Base-by-base conservation (phyloP, 1,140 invertebrate species). In the Oryctes rhinoceros region DNA sequence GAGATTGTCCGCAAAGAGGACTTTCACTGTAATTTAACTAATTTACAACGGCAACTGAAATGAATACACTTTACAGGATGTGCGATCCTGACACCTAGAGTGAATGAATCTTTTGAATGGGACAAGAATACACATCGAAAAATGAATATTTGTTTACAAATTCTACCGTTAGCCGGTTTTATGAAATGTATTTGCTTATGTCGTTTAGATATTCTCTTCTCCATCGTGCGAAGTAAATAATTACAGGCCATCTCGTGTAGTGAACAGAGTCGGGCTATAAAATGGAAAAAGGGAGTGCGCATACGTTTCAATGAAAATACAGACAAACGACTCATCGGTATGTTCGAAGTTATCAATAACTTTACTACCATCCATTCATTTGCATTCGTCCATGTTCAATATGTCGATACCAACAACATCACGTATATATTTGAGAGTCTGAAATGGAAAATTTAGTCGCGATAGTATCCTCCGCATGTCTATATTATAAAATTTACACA, bases 111-210 rank as follows among this genome's bases (percentile, higher is more conserved):
- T 35, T 67, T 20, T 67, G 65, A 67, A 67, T 67, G 65, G 18
- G 30, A 35, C 59, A 65, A 65, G 65, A 67, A 67, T 67, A 67
- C 65, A 67, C 65, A 24, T 53, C 49, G n/a, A 13, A 35, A 67
- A 67, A 67, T 67, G 65, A 67, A 67, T 67, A 67, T 67, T 67
- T 67, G 65, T 67, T 67, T 67, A 67, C 65, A 67, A 67, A 67
- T 67, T 35, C 65, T 67, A 67, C 65, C 65, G 65, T 67, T 67
- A 67, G 4, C 65, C 65, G 18, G 30, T 67, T 53, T 53, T 53
- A 53, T 67, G 30, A 67, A 35, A 67, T 67, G 65, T 67, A 20
- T 67, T 67, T 67, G 30, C 65, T 67, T 67, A 67, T 35, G 30
- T 67, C 30, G 65, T 30, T 67, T 24, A 24, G 65, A 67, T 67